Evolutionary conservation across 2,113 vertebrate genomes (phyloP).

Genomic region (Garra rufa): DNA sequence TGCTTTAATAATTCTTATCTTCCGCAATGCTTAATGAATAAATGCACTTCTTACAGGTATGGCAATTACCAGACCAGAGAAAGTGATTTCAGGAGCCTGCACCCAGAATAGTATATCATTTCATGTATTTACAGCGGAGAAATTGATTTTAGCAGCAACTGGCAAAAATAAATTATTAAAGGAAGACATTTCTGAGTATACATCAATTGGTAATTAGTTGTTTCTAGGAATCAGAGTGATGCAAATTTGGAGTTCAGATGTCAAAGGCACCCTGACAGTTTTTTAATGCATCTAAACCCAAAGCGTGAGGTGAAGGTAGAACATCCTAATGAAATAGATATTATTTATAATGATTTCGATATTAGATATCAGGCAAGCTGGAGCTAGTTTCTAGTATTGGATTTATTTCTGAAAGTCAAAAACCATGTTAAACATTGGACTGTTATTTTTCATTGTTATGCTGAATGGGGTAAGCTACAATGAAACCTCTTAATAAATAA

Average conservation of each 20-base stretch:
- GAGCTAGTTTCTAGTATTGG: not conserved
- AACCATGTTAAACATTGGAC: not conserved
- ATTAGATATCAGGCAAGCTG: too few relatives aligned
- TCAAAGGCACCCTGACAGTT: not conserved
- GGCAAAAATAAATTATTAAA: not conserved
- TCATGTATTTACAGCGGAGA: not conserved
- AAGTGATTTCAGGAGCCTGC: conserved; percentile 1
- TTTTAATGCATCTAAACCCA: not conserved
- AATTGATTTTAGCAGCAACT: not conserved
- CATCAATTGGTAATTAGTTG: not conserved
- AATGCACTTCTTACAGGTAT: not conserved
- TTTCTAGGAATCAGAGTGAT: not conserved
- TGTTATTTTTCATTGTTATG: not conserved
- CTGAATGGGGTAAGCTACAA: not conserved
- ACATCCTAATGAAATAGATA: not conserved
- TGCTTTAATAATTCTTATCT: conserved; percentile 27
- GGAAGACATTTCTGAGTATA: not conserved
- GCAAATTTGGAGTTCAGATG: not conserved
- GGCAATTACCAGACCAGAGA: conserved; percentile 38
- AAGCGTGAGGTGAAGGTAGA: not conserved
- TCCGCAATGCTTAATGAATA: conserved; percentile 35
- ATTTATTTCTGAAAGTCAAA: not conserved
- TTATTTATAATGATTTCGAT: not conserved
- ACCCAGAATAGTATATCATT: conserved; percentile 21
- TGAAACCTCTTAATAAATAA: not conserved